Evolutionary conservation across 2,113 vertebrate species (phyloP).

Genomic region (Rhabdomys dilectus): DNA sequence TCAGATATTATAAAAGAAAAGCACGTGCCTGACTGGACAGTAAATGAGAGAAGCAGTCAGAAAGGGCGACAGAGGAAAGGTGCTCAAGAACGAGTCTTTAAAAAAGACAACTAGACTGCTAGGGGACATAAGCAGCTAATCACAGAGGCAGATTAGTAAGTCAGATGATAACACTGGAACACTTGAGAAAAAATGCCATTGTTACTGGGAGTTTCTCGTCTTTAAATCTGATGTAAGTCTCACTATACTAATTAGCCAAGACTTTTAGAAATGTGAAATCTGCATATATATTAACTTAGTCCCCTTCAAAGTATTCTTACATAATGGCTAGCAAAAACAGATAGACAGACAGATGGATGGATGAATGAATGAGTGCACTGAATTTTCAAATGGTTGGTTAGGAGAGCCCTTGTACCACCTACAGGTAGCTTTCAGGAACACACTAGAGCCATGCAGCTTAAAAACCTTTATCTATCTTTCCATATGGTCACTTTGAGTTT

Average conservation of each 20-base stretch:
- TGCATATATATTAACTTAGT: not conserved
- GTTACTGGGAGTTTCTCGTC: not conserved
- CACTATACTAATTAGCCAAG: constrained; percentile 20
- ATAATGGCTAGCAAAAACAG: not conserved
- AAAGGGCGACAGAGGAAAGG: not conserved
- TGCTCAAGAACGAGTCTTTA: not conserved
- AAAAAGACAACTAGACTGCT: not conserved
- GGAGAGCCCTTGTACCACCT: constrained; percentile 32
- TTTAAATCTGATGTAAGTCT: constrained; percentile 24
- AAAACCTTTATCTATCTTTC: constrained; percentile 5
- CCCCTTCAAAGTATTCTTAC: not conserved
- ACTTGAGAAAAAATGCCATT: not conserved
- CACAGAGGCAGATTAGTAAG: not conserved
- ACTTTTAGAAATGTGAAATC: not conserved
- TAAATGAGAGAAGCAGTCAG: not conserved
- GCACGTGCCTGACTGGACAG: not conserved
- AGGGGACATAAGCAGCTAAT: not conserved
- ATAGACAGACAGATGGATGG: not conserved
- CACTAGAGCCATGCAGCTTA: not conserved
- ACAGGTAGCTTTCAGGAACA: not conserved
- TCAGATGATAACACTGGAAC: not conserved
- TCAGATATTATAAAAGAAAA: constrained; percentile 45
- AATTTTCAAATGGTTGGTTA: not conserved
- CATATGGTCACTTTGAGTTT: constrained; percentile 17
- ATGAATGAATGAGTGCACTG: not conserved